Evolutionary conservation across 2,888 invertebrate genomes (phyloP).

Genomic region (Polia nebulosa): DNA sequence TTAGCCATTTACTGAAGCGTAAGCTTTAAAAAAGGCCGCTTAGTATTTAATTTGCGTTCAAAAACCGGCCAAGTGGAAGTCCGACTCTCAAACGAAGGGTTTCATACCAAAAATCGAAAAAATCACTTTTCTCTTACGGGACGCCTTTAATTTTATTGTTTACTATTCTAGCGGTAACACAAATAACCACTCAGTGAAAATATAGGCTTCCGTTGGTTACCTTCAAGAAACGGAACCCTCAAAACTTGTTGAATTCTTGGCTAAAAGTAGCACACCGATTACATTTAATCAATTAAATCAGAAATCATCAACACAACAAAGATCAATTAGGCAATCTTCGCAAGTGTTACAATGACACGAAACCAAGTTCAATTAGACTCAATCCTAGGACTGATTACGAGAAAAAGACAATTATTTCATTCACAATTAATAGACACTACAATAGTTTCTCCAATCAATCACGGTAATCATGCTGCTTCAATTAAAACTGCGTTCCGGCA

Average conservation of each 20-base stretch:
- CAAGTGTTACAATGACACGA: slow-evolving; percentile 48
- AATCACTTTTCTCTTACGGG: too few relatives aligned
- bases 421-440: slow-evolving; percentile 49
- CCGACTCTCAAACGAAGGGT: too few relatives aligned
- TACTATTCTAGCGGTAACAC: too few relatives aligned
- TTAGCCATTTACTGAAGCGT: background rate
- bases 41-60: too few relatives aligned
- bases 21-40: background rate
- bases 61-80: too few relatives aligned
- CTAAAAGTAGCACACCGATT: background rate
- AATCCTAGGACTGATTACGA: slow-evolving; percentile 41
- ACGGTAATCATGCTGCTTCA: slow-evolving; percentile 65
- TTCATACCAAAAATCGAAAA: too few relatives aligned
- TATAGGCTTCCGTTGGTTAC: too few relatives aligned
- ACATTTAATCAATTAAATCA: background rate
- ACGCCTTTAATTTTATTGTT: too few relatives aligned
- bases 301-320: slow-evolving; percentile 33
- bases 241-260: background rate
- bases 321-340: slow-evolving; percentile 21
- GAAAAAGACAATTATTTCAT: slow-evolving; percentile 54
- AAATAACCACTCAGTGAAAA: too few relatives aligned
- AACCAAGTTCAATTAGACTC: slow-evolving; percentile 51
- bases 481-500: slow-evolving; percentile 82
- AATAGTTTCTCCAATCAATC: slow-evolving; percentile 70
- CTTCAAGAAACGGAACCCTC: too few relatives aligned